Base-by-base conservation (phyloP, 2,888 invertebrate genomes). In the Ochropleura plecta region DNA sequence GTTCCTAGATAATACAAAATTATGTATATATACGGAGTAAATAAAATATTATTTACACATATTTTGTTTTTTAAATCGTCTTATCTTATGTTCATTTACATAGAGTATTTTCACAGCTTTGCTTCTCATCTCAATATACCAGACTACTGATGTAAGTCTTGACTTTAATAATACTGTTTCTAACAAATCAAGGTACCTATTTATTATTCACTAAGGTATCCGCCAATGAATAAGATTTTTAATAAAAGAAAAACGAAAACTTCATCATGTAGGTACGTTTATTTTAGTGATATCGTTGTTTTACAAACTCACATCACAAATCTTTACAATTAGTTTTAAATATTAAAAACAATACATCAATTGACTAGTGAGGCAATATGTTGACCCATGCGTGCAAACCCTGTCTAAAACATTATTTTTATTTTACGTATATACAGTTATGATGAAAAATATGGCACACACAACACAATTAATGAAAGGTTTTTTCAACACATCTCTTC, bases 351-450 rank as follows among this genome's bases (percentile, higher is more conserved):
- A 89, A 87, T 86, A 91, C 85, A 88, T 86, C 77, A 91, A 91
- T 92, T 93, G 93, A 93, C 93, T 93, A 93, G 93, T 90, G 89
- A 91, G 89, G 89, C 90, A 90, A 85, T 86, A 81, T 78, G 76
- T 88, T 88, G 82, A 81, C 82, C 78, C 84, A 86, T 80, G 75
- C 71, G 74, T 84, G 83, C 81, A 76, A 85, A 90, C 89, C 88
- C 90, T 90, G 89, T 87, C 78, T 73, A 78, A 79, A 84, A 79
- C 78, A 82, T 81, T 82, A 85, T 71, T 73, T 79, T 81, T 82
- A 85, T 71, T 73, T 79, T 83, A 83, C 72, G 57, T 78, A 74
- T 76, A 70, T 78, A 83, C 69, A 85, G 40, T 55, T 59, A 46
- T 18, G 40, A 64, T 71, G 46, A 74, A 81, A 78, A 48, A 42